phyloP scores from a whole-genome alignment of 2,888 invertebrate species.

The Agonopterix heracliana region DNA sequence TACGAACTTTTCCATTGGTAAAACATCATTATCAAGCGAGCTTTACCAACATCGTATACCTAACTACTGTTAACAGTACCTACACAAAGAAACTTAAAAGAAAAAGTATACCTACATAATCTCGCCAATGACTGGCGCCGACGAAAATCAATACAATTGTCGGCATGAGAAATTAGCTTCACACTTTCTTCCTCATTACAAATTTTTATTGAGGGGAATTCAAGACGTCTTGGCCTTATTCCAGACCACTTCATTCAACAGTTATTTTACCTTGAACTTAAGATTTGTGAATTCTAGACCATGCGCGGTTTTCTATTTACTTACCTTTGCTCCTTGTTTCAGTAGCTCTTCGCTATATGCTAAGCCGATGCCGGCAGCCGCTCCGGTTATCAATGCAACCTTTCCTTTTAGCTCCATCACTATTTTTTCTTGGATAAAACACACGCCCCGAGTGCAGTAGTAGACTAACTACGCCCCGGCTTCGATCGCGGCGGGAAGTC shows the following conservation, averaged over 20 bases:
- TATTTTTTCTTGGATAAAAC: constrained; percentile 24
- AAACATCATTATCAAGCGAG: no score
- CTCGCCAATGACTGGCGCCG: constrained; percentile 34
- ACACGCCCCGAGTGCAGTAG: constrained; percentile 44
- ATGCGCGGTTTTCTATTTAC: constrained; percentile 22
- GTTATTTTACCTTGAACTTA: constrained; percentile 52
- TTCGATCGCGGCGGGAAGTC: constrained; percentile 57
- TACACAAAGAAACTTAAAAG: constrained; percentile 32
- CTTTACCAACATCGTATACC: background rate
- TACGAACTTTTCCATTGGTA: no score
- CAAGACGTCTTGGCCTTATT: constrained; percentile 27
- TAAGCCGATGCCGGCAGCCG: constrained; percentile 83
- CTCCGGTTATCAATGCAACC: constrained; percentile 84
- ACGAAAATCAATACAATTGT: constrained; percentile 61
- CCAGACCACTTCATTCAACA: constrained; percentile 42
- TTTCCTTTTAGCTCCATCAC: constrained; percentile 84
- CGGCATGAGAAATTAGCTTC: constrained; percentile 17
- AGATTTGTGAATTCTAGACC: constrained; percentile 26
- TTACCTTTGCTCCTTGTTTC: constrained; percentile 84
- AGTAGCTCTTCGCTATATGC: constrained; percentile 84
- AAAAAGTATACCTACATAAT: constrained; percentile 26
- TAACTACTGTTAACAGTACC: background rate
- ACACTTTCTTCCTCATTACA: constrained; percentile 6
- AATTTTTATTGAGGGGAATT: background rate
- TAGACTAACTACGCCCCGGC: constrained; percentile 34